Evolutionary conservation across 1,140 invertebrate genomes (phyloP), one percentile per base, ranked within the genome.

Genomic region (Adoxophyes honmai): DNA sequence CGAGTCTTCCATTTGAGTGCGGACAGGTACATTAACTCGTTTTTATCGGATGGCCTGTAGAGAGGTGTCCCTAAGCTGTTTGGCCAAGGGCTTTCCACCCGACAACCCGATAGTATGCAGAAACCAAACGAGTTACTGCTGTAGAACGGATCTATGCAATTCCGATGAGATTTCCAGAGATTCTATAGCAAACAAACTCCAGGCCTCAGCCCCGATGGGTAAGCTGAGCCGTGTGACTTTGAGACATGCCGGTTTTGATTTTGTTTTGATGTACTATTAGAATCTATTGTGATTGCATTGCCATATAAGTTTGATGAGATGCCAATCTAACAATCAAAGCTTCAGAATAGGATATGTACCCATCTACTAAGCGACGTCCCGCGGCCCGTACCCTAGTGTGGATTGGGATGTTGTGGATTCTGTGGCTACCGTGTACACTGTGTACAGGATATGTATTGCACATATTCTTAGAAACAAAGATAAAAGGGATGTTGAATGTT

Each of bases 261-360:
- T 86, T 85, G 81, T 81, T 48, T 87, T 81, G 72, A 79, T 84
- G 81, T 86, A 81, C 72, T 83, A 75, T 77, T 86, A 85, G 78
- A 80, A 68, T 64, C 68, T n/a, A n/a, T n/a, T n/a, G 78, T 78
- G 76, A 80, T 78, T 84, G 82, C 73, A 83, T 83, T 81, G 75
- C 72, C 75, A 75, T 77, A 71, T 75, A 78, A 81, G 82, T 86
- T 85, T 88, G 81, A 86, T 85, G 81, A 88, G 65, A 83, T 85
- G 85, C 82, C 81, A 82, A 85, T 76, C 78, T 85, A 87, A 87
- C 84, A 84, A 75, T 59, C 21, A 68, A 65, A 61, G 84, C 84
- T 87, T 87, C 62, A 76, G 70, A 79, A 77, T 84, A 79, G 81
- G 81, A 78, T 78, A 85, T 77, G 75, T 83, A 83, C 78, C 78